Evolutionary conservation across 2,888 invertebrate species (phyloP).

Genomic region (Coelogynopora nodosa): DNA sequence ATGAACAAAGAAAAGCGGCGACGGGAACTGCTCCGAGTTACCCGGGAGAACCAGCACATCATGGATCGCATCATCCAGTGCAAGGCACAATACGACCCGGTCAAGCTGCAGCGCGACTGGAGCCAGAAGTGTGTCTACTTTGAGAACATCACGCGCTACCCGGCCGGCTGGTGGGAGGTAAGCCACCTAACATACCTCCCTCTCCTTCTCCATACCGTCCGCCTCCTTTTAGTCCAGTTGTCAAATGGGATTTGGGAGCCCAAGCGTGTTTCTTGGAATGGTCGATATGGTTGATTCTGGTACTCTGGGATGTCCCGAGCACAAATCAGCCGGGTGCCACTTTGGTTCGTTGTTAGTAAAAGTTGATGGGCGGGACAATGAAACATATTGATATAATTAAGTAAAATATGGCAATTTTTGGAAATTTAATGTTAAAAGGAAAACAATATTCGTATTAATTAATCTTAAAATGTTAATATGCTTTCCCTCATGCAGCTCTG

Average conservation of each 20-base stretch:
- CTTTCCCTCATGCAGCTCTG: too few relatives aligned
- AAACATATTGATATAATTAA: too few relatives aligned
- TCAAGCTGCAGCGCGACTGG: conserved; percentile 58
- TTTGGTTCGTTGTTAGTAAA: not conserved
- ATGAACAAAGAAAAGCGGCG: conserved; percentile 60
- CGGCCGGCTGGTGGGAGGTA: conserved; percentile 58
- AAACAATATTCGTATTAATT: too few relatives aligned
- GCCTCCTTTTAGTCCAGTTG: not conserved
- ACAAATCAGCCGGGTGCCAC: not conserved
- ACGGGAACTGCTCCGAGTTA: conserved; percentile 59
- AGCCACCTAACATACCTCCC: too few relatives aligned
- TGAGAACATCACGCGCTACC: conserved; percentile 60
- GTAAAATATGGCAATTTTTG: too few relatives aligned
- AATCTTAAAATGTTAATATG: too few relatives aligned
- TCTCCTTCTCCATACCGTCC: too few relatives aligned
- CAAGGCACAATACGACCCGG: conserved; percentile 57
- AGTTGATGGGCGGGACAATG: too few relatives aligned
- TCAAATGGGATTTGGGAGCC: not conserved
- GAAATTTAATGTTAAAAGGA: too few relatives aligned
- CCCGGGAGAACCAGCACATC: conserved; percentile 60
- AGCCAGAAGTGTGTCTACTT: conserved; percentile 58
- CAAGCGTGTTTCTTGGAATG: not conserved
- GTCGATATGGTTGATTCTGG: not conserved
- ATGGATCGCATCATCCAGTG: conserved; percentile 56
- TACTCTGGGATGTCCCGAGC: not conserved